phyloP scores from a whole-genome alignment of 2,113 vertebrate species.

The Labeo rohita region DNA sequence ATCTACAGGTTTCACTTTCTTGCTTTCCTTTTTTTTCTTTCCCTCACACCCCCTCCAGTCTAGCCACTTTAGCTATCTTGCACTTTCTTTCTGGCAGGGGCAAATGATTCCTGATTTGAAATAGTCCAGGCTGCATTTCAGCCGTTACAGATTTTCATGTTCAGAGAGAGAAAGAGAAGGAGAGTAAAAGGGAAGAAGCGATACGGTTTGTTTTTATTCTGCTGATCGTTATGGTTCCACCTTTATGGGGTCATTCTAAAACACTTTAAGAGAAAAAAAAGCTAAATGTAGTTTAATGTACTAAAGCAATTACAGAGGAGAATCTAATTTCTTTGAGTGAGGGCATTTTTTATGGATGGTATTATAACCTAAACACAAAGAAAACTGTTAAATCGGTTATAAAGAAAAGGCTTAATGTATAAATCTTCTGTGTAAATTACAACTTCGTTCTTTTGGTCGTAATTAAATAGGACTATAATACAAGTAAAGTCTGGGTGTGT shows the following conservation, averaged over 20 bases:
- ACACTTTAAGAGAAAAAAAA: neutral
- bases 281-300: neutral
- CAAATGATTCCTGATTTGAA: slow-evolving; percentile 13
- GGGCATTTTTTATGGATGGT: neutral
- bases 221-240: neutral
- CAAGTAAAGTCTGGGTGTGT: too few relatives aligned
- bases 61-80: slow-evolving; percentile 1
- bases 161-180: neutral
- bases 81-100: slow-evolving; percentile 28
- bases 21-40: slow-evolving; percentile 6
- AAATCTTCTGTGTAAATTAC: neutral
- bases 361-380: neutral
- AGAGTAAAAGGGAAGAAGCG: neutral
- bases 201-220: neutral
- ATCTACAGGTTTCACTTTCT: slow-evolving; percentile 36
- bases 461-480: too few relatives aligned
- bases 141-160: slow-evolving; percentile 19
- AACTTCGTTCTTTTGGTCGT: neutral
- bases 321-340: neutral
- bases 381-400: neutral
- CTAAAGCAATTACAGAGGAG: neutral
- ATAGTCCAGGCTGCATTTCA: slow-evolving; percentile 18
- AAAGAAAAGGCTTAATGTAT: neutral
- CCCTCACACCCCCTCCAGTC: slow-evolving; percentile 12
- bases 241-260: slow-evolving; percentile 8